Evolutionary conservation across 2,888 invertebrate genomes (phyloP).

Genomic region (Argyresthia goedartella): DNA sequence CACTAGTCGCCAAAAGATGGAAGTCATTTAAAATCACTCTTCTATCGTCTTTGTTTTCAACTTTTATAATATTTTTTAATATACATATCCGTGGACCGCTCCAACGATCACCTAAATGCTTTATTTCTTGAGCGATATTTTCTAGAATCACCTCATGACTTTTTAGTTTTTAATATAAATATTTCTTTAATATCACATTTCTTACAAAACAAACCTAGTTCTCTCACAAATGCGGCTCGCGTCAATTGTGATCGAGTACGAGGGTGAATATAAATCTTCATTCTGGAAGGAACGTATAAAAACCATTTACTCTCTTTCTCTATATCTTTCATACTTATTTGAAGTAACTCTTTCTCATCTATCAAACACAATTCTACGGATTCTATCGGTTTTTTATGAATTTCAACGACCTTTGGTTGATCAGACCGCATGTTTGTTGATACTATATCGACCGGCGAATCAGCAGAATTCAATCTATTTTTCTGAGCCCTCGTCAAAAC

Average conservation of each 20-base stretch:
- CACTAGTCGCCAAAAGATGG: constrained; percentile 10
- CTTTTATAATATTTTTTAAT: constrained; percentile 5
- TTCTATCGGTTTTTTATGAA: neutral
- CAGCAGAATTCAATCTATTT: neutral
- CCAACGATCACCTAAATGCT: too few species aligned
- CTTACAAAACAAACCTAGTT: neutral
- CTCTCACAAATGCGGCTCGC: neutral
- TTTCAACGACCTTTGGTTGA: constrained; percentile 1
- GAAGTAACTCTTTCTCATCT: neutral
- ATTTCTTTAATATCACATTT: neutral
- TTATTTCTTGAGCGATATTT: too few species aligned
- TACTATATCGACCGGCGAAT: neutral
- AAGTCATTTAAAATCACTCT: constrained; percentile 9
- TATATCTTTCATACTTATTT: neutral
- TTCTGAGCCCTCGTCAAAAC: constrained; percentile 13
- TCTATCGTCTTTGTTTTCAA: constrained; percentile 5
- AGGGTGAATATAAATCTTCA: too few species aligned
- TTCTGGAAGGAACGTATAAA: too few species aligned
- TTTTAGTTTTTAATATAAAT: too few species aligned
- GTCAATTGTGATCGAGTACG: neutral
- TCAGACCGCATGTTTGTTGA: neutral
- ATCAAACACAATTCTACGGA: neutral
- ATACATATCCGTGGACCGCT: neutral
- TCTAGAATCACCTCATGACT: too few species aligned
- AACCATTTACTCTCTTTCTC: too few species aligned